Evolutionary conservation across 2,888 invertebrate species (phyloP).

Genomic region (Trichopria drosophilae): DNA sequence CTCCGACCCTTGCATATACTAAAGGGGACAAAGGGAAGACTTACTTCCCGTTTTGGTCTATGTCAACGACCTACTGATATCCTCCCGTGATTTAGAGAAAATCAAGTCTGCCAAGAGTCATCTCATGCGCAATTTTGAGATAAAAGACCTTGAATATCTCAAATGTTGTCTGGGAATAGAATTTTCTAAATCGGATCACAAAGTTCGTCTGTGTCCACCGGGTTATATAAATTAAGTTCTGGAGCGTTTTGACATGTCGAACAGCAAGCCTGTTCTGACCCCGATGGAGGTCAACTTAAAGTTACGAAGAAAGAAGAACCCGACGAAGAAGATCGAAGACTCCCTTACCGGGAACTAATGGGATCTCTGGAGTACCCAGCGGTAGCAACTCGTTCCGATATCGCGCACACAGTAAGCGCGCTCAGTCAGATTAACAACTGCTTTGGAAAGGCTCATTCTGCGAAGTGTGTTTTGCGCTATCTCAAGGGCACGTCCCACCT

Average conservation of each 20-base stretch:
- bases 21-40: no score
- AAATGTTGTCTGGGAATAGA: constrained; percentile 16
- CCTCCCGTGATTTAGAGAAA: background rate
- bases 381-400: constrained; percentile 30
- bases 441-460: constrained; percentile 2
- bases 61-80: constrained; percentile 12
- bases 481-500: background rate
- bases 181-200: no score
- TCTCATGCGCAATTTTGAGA: constrained; percentile 12
- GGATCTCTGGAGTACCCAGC: constrained; percentile 1
- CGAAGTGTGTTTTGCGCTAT: constrained; percentile 5
- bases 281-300: constrained; percentile 30
- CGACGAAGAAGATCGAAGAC: constrained; percentile 1
- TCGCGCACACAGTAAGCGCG: constrained; percentile 25
- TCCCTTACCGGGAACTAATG: constrained; percentile 8
- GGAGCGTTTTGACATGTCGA: no score
- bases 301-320: background rate
- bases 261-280: constrained; percentile 38
- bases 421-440: constrained; percentile 8
- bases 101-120: background rate
- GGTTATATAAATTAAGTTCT: no score
- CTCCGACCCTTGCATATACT: no score
- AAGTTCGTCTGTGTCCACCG: no score
- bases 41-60: constrained; percentile 7
- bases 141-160: constrained; percentile 5